Conservation (phyloP, 2,113 vertebrate species). For the Phyllostomus discolor region DNA sequence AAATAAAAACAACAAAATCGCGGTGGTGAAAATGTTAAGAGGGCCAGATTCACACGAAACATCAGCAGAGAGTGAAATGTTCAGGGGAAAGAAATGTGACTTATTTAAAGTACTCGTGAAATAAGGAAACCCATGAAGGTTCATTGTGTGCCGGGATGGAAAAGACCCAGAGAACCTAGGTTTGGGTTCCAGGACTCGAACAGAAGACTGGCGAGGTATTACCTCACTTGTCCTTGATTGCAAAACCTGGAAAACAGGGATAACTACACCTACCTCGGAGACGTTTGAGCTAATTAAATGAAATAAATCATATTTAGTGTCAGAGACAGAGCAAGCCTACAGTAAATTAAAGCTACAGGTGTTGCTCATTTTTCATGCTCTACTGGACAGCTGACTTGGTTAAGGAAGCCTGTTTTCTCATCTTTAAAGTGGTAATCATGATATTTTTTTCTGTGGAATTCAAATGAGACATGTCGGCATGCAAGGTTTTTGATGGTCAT, state of each 20-base stretch:
- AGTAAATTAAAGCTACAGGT: not conserved
- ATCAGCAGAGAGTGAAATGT: not conserved
- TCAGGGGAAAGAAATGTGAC: not conserved
- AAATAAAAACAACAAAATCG: not conserved
- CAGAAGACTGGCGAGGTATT: not conserved
- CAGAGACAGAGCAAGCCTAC: not conserved
- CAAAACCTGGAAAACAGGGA: not conserved
- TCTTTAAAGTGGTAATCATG: not conserved
- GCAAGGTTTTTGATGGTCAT: not conserved
- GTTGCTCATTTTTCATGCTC: not conserved
- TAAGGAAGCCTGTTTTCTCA: not conserved
- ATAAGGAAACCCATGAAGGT: too few relatives aligned
- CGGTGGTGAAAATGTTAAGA: not conserved
- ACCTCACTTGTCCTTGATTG: not conserved
- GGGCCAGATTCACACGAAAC: not conserved
- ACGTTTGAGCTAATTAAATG: too few relatives aligned
- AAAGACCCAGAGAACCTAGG: not conserved
- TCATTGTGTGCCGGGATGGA: accelerated
- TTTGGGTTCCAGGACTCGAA: not conserved
- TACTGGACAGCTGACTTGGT: not conserved
- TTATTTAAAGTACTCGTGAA: not conserved
- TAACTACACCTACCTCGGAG: not conserved
- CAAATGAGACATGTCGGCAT: not conserved
- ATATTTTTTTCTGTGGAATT: not conserved
- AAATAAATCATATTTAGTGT: not conserved